phyloP scores from a whole-genome alignment of 1,140 invertebrate genomes.

The Lepidostoma basale region DNA sequence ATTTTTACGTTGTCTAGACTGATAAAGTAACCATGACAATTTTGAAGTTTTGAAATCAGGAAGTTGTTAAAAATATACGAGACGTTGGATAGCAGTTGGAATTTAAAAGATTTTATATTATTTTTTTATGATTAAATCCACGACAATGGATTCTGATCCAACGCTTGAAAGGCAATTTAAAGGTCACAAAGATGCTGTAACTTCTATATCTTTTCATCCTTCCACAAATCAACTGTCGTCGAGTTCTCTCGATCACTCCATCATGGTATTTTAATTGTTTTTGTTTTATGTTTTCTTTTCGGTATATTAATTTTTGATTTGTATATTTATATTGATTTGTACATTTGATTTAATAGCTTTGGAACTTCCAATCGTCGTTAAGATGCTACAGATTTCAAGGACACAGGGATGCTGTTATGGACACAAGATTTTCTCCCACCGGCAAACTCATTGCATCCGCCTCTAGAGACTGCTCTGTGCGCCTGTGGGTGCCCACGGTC shows the following conservation, averaged over 20 bases:
- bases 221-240: slow-evolving; percentile 77
- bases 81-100: background rate
- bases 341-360: slow-evolving; percentile 59
- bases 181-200: slow-evolving; percentile 77
- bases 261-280: slow-evolving; percentile 62
- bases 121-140: background rate
- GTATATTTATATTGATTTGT: background rate
- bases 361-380: slow-evolving; percentile 71
- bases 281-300: background rate
- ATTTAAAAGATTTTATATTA: background rate
- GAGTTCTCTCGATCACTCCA: slow-evolving; percentile 74
- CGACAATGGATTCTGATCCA: slow-evolving; percentile 59
- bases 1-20: background rate
- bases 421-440: slow-evolving; percentile 78
- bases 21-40: slow-evolving; percentile 11
- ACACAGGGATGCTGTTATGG: slow-evolving; percentile 67
- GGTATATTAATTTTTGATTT: background rate
- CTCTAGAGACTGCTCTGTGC: slow-evolving; percentile 80
- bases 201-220: slow-evolving; percentile 78
- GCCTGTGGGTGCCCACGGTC: slow-evolving; percentile 85
- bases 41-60: slow-evolving; percentile 19
- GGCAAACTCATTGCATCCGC: slow-evolving; percentile 82
- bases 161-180: slow-evolving; percentile 77
- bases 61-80: slow-evolving; percentile 8
- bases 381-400: slow-evolving; percentile 71